Percentiles rank a stretch among this genome's conserved stretches.
Evolutionary conservation across 1,140 invertebrate genomes (phyloP).

Genomic region (Anastrepha obliqua): DNA sequence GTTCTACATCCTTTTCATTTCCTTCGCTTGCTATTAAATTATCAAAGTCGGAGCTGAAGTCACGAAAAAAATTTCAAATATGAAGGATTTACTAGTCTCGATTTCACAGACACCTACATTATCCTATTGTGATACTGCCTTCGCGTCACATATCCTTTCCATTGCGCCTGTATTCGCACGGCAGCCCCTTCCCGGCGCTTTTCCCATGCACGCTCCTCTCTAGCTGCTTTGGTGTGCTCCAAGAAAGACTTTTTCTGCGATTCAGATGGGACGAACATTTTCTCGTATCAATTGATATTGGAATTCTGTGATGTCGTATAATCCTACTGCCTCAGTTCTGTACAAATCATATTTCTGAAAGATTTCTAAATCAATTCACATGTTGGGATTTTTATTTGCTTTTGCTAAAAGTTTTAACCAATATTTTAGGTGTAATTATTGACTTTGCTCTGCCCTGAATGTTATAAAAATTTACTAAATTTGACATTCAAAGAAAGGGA

Average conservation of each 20-base stretch:
- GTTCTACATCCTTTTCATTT: conserved; percentile 76
- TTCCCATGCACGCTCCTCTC: conserved; percentile 88
- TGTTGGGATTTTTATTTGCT: background rate
- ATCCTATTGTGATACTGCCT: conserved; percentile 67
- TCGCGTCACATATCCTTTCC: conserved; percentile 84
- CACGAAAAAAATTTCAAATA: conserved; percentile 1
- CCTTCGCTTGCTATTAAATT: conserved; percentile 76
- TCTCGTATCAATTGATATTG: conserved; percentile 53
- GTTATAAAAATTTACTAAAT: background rate
- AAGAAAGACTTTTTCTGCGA: conserved; percentile 81
- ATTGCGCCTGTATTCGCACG: conserved; percentile 81
- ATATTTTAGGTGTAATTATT: background rate
- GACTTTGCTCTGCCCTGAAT: background rate
- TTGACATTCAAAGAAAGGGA: background rate
- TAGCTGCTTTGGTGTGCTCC: conserved; percentile 89
- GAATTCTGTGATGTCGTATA: background rate
- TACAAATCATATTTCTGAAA: background rate
- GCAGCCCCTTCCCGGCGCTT: conserved; percentile 84
- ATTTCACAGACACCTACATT: conserved; percentile 63
- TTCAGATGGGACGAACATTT: conserved; percentile 79
- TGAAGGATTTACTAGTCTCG: background rate
- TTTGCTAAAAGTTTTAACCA: background rate
- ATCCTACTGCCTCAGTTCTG: background rate
- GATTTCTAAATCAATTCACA: background rate
- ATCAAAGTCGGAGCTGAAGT: conserved; percentile 83